These are phyloP conservation scores for Melipona bicolor DNA, from an alignment of 2,888 invertebrate species.

Conservation along the genomic window DNA sequence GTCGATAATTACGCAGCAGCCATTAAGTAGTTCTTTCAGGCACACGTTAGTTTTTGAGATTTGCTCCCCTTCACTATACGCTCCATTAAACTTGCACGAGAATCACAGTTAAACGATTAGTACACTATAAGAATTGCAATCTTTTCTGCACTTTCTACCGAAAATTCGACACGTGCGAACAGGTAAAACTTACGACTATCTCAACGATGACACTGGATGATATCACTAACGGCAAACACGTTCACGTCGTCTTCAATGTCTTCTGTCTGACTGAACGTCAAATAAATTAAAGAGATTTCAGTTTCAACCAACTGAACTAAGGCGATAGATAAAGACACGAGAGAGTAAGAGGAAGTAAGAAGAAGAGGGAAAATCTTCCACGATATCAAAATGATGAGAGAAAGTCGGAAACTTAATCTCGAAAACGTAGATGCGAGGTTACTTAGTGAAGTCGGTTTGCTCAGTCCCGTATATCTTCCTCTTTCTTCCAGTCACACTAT, in stretches of 20 bases:
- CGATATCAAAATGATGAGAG: neutral
- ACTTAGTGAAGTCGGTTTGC: constrained; percentile 11
- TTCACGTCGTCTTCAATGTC: neutral
- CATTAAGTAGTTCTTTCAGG: constrained; percentile 52
- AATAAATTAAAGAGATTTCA: neutral
- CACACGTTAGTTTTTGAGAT: constrained; percentile 48
- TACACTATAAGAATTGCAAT: constrained; percentile 37
- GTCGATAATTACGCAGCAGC: constrained; percentile 48
- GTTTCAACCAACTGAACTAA: too few relatives aligned
- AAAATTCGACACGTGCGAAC: constrained; percentile 6
- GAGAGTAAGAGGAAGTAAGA: neutral
- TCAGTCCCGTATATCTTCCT: neutral
- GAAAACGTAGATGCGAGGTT: constrained; percentile 29
- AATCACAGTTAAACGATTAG: constrained; percentile 76
- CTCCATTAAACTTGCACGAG: constrained; percentile 50
- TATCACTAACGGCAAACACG: neutral
- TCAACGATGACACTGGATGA: neutral
- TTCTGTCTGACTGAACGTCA: neutral
- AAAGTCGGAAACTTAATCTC: constrained; percentile 11
- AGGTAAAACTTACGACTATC: neutral
- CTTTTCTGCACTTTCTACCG: constrained; percentile 11
- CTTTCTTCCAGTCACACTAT: neutral
- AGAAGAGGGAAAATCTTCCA: neutral
- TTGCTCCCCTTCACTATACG: constrained; percentile 37
- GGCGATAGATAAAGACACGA: too few relatives aligned